phyloP scores from a whole-genome alignment of 2,113 vertebrate species.

The Syngnathus typhle region DNA sequence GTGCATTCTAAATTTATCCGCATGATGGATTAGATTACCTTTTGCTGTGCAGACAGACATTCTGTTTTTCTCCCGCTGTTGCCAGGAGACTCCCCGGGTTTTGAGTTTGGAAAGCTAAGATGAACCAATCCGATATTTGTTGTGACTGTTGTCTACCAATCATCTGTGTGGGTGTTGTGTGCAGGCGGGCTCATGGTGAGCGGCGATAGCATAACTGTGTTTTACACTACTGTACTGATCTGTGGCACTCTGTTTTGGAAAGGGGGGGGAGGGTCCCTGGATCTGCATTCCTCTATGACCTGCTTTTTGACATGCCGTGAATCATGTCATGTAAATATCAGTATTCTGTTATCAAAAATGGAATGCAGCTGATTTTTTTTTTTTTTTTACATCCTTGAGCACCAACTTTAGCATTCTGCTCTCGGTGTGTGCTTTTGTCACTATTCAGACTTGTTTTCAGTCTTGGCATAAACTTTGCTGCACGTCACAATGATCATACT shows the following conservation, averaged over 20 bases:
- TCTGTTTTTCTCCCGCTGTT: slow-evolving; percentile 57
- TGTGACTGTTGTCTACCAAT: slow-evolving; percentile 47
- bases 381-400: neutral
- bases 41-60: slow-evolving; percentile 9
- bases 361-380: neutral
- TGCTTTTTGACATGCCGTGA: neutral
- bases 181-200: slow-evolving; percentile 47
- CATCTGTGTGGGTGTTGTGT: slow-evolving; percentile 34
- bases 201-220: slow-evolving; percentile 13
- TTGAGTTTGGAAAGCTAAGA: slow-evolving; percentile 37
- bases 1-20: slow-evolving; percentile 12
- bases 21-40: slow-evolving; percentile 3
- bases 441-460: neutral
- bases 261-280: slow-evolving; percentile 29
- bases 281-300: neutral
- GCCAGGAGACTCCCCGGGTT: slow-evolving; percentile 53
- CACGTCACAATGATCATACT: neutral
- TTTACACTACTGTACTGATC: slow-evolving; percentile 17
- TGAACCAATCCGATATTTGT: slow-evolving; percentile 56
- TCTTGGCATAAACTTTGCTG: neutral
- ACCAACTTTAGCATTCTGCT: neutral
- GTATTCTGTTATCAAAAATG: neutral
- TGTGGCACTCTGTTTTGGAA: neutral
- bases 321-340: neutral
- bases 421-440: neutral